Evolutionary conservation across 1,140 invertebrate species (phyloP).

Genomic region (Gonatopus flavifemur): DNA sequence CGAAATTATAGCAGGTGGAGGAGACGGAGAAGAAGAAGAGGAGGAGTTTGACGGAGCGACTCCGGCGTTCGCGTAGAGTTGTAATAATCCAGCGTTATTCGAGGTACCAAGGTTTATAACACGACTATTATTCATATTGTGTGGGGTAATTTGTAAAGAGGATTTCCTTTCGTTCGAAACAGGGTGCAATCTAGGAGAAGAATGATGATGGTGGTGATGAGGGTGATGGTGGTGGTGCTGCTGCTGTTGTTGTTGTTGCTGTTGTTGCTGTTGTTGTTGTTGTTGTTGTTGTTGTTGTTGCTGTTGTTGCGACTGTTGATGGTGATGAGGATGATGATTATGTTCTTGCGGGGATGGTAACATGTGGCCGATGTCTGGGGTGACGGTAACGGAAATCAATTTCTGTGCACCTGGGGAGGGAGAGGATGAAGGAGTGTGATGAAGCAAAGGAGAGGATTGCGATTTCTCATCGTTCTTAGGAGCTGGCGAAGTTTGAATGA

Average conservation of each 20-base stretch:
- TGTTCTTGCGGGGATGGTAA: conserved; percentile 45
- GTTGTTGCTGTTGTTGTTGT: conserved; percentile 27
- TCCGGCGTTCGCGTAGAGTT: conserved; percentile 56
- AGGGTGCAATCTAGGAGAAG: too few relatives aligned
- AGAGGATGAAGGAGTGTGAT: conserved; percentile 10
- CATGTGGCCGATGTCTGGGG: conserved; percentile 59
- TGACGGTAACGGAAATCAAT: conserved; percentile 59
- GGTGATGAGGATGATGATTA: conserved; percentile 1
- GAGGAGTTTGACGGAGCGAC: conserved; percentile 20
- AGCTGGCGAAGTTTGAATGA: conserved; percentile 43
- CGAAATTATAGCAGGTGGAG: too few relatives aligned
- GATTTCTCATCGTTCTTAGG: conserved; percentile 34
- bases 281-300: background rate
- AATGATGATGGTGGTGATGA: conserved; percentile 19
- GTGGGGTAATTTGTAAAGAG: too few relatives aligned
- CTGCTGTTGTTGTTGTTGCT: conserved; percentile 16
- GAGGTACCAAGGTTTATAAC: conserved; percentile 59
- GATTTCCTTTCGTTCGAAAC: too few relatives aligned
- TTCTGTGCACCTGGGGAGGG: too few relatives aligned
- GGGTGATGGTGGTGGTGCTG: conserved; percentile 20
- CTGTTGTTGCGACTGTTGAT: background rate
- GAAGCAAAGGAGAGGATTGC: too few relatives aligned
- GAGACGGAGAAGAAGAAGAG: conserved; percentile 11
- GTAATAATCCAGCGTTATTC: conserved; percentile 57
- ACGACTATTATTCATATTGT: conserved; percentile 35